phyloP scores from a whole-genome alignment of 2,113 vertebrate species.

The Lycaon pictus region DNA sequence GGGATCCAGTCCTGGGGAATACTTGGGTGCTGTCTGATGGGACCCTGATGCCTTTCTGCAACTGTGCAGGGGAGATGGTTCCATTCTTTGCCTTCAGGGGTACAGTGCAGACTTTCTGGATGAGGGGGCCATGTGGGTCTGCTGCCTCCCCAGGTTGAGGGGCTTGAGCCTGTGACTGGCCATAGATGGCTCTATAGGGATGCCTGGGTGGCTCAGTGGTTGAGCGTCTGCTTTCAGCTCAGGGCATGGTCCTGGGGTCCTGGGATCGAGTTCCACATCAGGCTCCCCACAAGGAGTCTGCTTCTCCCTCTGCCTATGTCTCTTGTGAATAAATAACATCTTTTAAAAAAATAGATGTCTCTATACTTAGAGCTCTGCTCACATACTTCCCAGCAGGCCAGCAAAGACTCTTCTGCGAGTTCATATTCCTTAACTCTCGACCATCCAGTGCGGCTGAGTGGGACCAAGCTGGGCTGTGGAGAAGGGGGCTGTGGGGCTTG shows the following conservation, averaged over 20 bases:
- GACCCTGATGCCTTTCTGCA: neutral
- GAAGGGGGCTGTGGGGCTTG: conserved; percentile 97
- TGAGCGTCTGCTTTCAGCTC: too few species aligned
- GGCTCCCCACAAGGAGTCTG: too few species aligned
- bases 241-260: too few species aligned
- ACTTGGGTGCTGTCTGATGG: neutral
- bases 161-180: neutral
- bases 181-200: too few species aligned
- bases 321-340: too few species aligned
- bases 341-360: too few species aligned
- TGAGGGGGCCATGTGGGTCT: accelerated
- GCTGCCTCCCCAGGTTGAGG: neutral
- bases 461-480: conserved; percentile 96
- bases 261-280: too few species aligned
- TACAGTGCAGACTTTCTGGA: neutral
- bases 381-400: neutral
- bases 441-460: conserved; percentile 92
- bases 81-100: neutral
- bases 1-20: neutral
- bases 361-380: neutral
- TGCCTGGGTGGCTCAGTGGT: too few species aligned
- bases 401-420: neutral
- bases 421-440: conserved; percentile 86
- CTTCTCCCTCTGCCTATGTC: too few species aligned
- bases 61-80: neutral